Evolutionary conservation across 1,140 invertebrate species (phyloP).

Genomic region (Branchinecta lynchi): DNA sequence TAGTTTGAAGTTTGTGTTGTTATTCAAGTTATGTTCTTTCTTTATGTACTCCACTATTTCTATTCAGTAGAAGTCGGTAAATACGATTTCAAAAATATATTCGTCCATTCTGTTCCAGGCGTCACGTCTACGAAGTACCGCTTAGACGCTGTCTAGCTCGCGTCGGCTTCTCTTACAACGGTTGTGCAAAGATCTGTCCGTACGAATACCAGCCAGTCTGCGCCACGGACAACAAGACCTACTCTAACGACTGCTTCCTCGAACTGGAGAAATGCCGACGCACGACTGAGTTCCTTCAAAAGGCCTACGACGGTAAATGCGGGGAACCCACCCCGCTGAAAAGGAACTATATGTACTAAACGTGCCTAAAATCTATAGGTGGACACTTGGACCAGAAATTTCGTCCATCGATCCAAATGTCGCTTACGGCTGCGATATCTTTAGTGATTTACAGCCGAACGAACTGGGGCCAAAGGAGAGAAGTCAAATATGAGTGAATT

Average conservation of each 20-base stretch:
- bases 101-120: constrained; percentile 37
- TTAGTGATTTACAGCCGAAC: no score
- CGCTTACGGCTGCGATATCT: no score
- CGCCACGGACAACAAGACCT: constrained; percentile 71
- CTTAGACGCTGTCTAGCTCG: constrained; percentile 52
- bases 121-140: constrained; percentile 72
- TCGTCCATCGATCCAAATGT: no score
- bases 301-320: constrained; percentile 45
- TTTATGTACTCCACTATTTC: no score
- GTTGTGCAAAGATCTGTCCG: constrained; percentile 69
- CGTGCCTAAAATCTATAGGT: no score
- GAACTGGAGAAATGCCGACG: constrained; percentile 74
- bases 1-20: no score
- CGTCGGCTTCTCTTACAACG: constrained; percentile 61
- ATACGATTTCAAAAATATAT: constrained; percentile 1
- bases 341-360: constrained; percentile 47
- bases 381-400: no score
- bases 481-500: no score
- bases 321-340: constrained; percentile 48
- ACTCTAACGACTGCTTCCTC: constrained; percentile 81
- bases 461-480: no score
- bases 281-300: constrained; percentile 45
- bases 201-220: constrained; percentile 74
- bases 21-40: no score
- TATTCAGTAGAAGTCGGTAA: no score